Conservation (phyloP, 2,797 vertebrate genomes). For the Coregonus sp. region DNA sequence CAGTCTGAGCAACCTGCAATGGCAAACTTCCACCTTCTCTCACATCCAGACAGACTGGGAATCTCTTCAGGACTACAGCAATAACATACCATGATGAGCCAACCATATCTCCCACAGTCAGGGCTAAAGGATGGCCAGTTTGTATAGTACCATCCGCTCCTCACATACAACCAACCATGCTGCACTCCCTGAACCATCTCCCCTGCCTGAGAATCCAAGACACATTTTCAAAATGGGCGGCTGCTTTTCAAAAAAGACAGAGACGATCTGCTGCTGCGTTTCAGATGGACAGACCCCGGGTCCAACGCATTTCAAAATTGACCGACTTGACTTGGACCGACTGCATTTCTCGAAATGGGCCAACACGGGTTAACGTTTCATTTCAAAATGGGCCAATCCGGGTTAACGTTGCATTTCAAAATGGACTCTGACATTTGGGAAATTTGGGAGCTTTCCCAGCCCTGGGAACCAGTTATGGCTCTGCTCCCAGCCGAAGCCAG, state of each 20-base stretch:
- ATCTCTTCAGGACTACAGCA: slow-evolving; percentile 62
- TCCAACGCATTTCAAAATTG: background rate
- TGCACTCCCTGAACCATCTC: background rate
- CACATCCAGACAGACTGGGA: slow-evolving; percentile 33
- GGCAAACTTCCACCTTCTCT: slow-evolving; percentile 20
- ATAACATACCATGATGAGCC: slow-evolving; percentile 57
- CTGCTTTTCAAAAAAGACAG: too few species aligned
- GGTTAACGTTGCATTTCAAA: background rate
- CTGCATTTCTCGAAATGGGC: background rate
- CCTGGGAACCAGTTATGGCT: slow-evolving; percentile 23
- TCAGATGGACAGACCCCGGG: slow-evolving; percentile 4
- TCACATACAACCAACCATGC: background rate
- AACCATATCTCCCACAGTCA: slow-evolving; percentile 18
- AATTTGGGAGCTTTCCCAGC: slow-evolving; percentile 24
- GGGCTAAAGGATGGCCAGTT: slow-evolving; percentile 53
- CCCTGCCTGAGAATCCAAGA: background rate
- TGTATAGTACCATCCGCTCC: slow-evolving; percentile 18
- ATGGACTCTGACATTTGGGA: slow-evolving; percentile 17
- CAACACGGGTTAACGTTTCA: background rate
- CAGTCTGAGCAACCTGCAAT: slow-evolving; percentile 65
- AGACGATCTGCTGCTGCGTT: slow-evolving; percentile 8
- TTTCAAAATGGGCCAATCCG: background rate
- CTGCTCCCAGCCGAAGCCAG: slow-evolving; percentile 39
- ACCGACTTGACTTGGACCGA: background rate
- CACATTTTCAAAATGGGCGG: slow-evolving; percentile 20